Evolutionary conservation across 2,888 invertebrate genomes (phyloP).

Genomic region (Geophilus truncorum): DNA sequence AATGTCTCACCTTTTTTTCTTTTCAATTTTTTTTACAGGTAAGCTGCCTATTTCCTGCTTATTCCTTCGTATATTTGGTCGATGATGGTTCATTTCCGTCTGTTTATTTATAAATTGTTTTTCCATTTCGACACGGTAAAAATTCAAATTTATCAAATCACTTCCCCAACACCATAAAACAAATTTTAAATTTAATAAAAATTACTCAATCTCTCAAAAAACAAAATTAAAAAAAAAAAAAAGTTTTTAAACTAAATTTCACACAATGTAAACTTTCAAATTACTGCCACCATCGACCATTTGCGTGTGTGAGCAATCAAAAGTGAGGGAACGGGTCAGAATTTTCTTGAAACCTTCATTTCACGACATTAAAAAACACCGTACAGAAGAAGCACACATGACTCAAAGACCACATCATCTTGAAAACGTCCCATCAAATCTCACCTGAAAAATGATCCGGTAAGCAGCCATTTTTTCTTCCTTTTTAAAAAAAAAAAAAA

Average conservation of each 20-base stretch:
- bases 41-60: slow-evolving; percentile 25
- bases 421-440: not conserved
- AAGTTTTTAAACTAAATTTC: not conserved
- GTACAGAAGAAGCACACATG: not conserved
- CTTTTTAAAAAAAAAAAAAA: too few relatives aligned
- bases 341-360: not conserved
- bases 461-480: not conserved
- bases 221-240: not conserved
- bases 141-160: not conserved
- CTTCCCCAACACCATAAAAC: not conserved
- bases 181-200: not conserved
- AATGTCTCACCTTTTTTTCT: slow-evolving; percentile 5
- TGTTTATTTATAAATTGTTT: not conserved
- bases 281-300: slow-evolving; percentile 18
- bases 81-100: slow-evolving; percentile 20
- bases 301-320: slow-evolving; percentile 9
- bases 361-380: not conserved
- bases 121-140: not conserved
- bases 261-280: slow-evolving; percentile 6
- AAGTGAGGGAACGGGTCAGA: not conserved
- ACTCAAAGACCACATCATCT: not conserved
- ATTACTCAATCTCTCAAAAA: not conserved
- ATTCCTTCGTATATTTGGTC: slow-evolving; percentile 25
- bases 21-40: not conserved
- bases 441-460: slow-evolving; percentile 14